Conservation (phyloP, 2,888 invertebrate genomes). For the Philonicus albiceps region DNA sequence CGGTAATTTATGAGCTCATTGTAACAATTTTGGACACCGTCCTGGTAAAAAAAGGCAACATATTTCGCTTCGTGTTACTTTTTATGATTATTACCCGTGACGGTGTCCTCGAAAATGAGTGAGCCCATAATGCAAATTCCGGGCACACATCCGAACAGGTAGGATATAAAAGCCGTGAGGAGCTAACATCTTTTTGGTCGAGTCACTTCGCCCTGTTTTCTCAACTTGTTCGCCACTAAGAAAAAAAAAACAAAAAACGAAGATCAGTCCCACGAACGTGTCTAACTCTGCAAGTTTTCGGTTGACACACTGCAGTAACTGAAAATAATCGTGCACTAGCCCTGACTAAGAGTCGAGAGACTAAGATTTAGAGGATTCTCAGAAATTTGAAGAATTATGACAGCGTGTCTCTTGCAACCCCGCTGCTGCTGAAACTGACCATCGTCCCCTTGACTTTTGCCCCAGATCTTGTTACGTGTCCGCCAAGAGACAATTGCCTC, state of each 20-base stretch:
- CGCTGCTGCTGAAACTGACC: background rate
- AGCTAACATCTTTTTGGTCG: background rate
- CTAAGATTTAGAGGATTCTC: background rate
- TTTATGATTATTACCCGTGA: slow-evolving; percentile 30
- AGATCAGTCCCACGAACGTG: background rate
- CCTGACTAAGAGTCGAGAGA: background rate
- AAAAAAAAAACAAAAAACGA: background rate
- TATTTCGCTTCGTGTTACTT: background rate
- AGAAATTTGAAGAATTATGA: slow-evolving; percentile 25
- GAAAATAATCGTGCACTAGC: background rate
- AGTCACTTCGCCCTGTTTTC: background rate
- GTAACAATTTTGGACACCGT: slow-evolving; percentile 32
- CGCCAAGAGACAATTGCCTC: slow-evolving; percentile 2
- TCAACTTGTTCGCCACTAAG: background rate
- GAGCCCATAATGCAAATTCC: slow-evolving; percentile 5
- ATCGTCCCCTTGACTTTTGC: slow-evolving; percentile 21
- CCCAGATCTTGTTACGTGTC: slow-evolving; percentile 6
- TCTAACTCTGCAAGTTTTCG: background rate
- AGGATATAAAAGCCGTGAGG: background rate
- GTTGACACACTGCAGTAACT: background rate
- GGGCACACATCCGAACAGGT: slow-evolving; percentile 8
- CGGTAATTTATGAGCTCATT: slow-evolving; percentile 38
- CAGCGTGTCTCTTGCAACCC: background rate
- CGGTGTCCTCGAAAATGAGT: background rate
- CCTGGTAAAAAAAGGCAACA: background rate